Conservation (phyloP, 2,797 vertebrate species). For the Austrolebias charrua region DNA sequence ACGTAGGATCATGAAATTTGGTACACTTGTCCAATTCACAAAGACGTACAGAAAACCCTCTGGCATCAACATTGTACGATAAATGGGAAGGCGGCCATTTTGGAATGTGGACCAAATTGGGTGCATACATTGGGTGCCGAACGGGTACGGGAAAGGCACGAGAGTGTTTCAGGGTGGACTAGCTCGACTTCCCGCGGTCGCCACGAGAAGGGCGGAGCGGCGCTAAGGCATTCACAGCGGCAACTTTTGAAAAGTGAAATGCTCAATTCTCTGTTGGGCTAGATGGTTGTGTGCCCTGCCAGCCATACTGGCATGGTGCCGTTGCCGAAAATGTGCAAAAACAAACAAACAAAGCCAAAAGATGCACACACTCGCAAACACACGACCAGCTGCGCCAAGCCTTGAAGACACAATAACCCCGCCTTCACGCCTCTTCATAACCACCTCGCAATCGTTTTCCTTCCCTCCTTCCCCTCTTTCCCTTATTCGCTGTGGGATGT, state of each 20-base stretch:
- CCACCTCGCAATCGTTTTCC: slow-evolving; percentile 70
- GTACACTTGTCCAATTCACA: too few relatives aligned
- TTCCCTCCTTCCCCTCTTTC: slow-evolving; percentile 64
- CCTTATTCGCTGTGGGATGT: slow-evolving; percentile 74
- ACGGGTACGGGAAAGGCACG: too few relatives aligned
- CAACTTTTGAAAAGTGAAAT: slow-evolving; percentile 77
- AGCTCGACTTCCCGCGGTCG: too few relatives aligned
- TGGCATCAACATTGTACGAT: too few relatives aligned
- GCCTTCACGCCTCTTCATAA: slow-evolving; percentile 78
- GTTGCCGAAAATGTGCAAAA: slow-evolving; percentile 70
- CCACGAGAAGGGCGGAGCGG: too few relatives aligned
- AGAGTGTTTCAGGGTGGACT: too few relatives aligned
- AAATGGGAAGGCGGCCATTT: too few relatives aligned
- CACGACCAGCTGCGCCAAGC: slow-evolving; percentile 81
- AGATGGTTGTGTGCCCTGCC: slow-evolving; percentile 73
- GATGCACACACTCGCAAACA: slow-evolving; percentile 69
- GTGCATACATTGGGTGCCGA: too few relatives aligned
- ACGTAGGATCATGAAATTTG: too few relatives aligned
- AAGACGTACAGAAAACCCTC: too few relatives aligned
- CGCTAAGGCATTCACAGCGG: too few relatives aligned
- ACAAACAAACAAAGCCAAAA: slow-evolving; percentile 73
- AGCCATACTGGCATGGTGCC: slow-evolving; percentile 77
- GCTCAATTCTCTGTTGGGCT: slow-evolving; percentile 75
- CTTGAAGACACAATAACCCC: slow-evolving; percentile 80
- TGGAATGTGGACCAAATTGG: too few relatives aligned